A percentile compares a stretch with the other conserved stretches of the same genome.
These are phyloP conservation scores for Ianthella basta DNA, from an alignment of 37 sponge, comb jelly and placozoan species.

Conservation along the genomic window DNA sequence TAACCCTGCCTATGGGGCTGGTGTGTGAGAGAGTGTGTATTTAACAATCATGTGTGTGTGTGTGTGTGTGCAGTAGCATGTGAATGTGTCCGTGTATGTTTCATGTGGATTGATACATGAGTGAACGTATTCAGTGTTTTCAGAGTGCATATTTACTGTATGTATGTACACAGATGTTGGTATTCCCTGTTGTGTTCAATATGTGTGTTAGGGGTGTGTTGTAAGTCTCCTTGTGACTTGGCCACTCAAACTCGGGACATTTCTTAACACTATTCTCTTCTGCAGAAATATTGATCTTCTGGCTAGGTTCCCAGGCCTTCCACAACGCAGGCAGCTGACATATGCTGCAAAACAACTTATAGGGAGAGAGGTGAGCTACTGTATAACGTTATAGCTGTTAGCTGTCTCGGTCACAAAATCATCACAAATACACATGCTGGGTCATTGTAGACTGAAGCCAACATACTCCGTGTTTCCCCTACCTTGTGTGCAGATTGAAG, in stretches of 20 bases:
- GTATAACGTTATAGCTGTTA: neutral
- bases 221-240: neutral
- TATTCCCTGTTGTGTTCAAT: too few relatives aligned
- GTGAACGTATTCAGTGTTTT: neutral
- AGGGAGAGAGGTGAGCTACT: slow-evolving; percentile 80
- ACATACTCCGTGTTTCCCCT: neutral
- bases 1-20: too few relatives aligned
- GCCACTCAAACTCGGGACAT: too few relatives aligned
- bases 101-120: too few relatives aligned
- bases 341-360: slow-evolving; percentile 95
- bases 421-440: too few relatives aligned
- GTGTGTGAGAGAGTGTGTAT: too few relatives aligned
- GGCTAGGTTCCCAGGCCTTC: slow-evolving; percentile 68
- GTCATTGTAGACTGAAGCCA: too few relatives aligned
- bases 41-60: too few relatives aligned
- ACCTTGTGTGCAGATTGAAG: slow-evolving; percentile 48
- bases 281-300: slow-evolving; percentile 72
- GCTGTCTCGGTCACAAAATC: too few relatives aligned
- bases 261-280: neutral
- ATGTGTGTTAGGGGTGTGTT: too few relatives aligned
- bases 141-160: neutral
- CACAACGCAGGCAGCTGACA: slow-evolving; percentile 87
- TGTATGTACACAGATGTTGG: neutral
- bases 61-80: too few relatives aligned
- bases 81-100: too few relatives aligned